Evolutionary conservation across 2,888 invertebrate species (phyloP).

Genomic region (Steinernema scapterisci): DNA sequence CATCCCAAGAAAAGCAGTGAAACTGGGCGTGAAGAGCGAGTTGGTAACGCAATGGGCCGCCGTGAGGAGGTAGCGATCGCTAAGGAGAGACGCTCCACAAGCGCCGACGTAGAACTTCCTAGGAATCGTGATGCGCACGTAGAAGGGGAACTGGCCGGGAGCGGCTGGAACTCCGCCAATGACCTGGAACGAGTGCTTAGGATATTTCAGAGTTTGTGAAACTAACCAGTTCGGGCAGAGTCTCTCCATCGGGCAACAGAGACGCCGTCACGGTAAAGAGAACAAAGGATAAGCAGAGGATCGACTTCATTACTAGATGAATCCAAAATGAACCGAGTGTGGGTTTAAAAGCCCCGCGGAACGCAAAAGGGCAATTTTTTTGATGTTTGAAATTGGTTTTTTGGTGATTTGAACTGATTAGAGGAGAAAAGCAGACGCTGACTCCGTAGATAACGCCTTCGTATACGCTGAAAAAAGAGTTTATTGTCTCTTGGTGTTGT

Average conservation of each 20-base stretch:
- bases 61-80: background rate
- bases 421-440: too few relatives aligned
- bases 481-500: too few relatives aligned
- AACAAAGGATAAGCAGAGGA: background rate
- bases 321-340: too few relatives aligned
- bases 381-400: too few relatives aligned
- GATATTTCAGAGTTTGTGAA: too few relatives aligned
- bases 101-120: slow-evolving; percentile 6
- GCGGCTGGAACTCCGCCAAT: background rate
- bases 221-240: background rate
- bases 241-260: background rate
- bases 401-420: too few relatives aligned
- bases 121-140: background rate
- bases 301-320: background rate
- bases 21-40: background rate
- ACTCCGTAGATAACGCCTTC: too few relatives aligned
- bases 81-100: background rate
- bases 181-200: too few relatives aligned
- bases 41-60: slow-evolving; percentile 1
- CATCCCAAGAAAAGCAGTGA: background rate
- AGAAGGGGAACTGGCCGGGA: slow-evolving; percentile 12
- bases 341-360: too few relatives aligned
- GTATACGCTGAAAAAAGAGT: too few relatives aligned
- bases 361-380: too few relatives aligned
- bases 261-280: background rate